Evolutionary conservation across 53 echinoderm and acorn worm genomes (phyloP), one percentile per base, ranked within the genome.

Genomic region (Stichopus horrens): DNA sequence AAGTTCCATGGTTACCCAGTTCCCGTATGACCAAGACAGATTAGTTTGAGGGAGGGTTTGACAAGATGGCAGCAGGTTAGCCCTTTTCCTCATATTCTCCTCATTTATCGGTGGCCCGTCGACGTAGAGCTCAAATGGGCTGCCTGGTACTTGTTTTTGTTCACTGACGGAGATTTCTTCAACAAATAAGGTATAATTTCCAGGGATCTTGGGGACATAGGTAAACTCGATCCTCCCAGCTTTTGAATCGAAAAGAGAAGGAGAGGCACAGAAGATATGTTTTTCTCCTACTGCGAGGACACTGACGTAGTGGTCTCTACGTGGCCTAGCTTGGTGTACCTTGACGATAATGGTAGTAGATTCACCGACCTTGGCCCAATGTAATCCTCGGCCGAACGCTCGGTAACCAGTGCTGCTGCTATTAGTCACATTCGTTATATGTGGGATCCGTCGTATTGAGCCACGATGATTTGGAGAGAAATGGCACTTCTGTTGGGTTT

Each of bases 41-140:
- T 76, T 9, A 54, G 52, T 76, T 51, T 76, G 77, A 37, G 77
- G 77, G 52, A 76, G 52, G 77, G 77, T 76, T 76, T 76, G 77
- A 23, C 77, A 76, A 13, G 77, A 76, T 76, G 77, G 77, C 5
- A 76, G 77, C 16, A 9, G 52, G 77, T 76, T 52, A 53, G 77
- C 77, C 14, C 51, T 54, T 13, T 76, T 22, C 21, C 52, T 16
- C 10, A 16, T 54, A 37, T 76, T 52, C 21, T 76, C 37, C 4
- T 13, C 75, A 23, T 23, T 76, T 23, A 76, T 76, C 21, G 77
- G 52, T 76, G 77, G 77, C 16, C 77, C 77, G 9, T 76, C 77
- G 7, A 76, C 77, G 7, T 23, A 7, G 5, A 76, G 77, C 51
- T 76, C 7, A 16, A 76, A 76, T 53, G 77, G 77, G 77, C 77